Base-by-base conservation (phyloP, 2,888 invertebrate genomes). In the Laspeyria flexula region DNA sequence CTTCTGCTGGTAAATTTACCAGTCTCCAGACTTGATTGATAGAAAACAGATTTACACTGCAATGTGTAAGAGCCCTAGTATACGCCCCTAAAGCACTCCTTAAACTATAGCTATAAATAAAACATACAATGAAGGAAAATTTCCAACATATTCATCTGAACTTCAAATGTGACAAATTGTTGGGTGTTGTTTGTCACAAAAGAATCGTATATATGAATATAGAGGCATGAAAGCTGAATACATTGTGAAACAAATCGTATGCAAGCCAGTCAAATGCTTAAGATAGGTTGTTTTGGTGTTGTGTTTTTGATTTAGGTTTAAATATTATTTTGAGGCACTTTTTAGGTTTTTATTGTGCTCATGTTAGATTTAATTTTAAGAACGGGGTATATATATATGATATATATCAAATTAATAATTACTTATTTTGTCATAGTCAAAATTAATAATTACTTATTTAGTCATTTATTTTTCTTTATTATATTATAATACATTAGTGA, bases 41-140 rank as follows among this genome's bases (percentile, higher is more conserved):
- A 25, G 3, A 25, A 25, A 6, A 25, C 3, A 25, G 9, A 13
- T 31, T 13, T 13, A 6, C 15, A 34, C 7, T 16, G 1, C 3
- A 42, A 23, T n/a, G 1, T 11, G 15, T 13, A 18, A 1, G 5
- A 18, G 13, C 1, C 39, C 27, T 4, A 39, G 6, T 10, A 33
- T 25, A 25, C 25, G 25, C 5, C 45, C 40, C 27, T 46, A 29
- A 11, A 40, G 46, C 10, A 46, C 33, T 41, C 46, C 18, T 12
- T 7, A 9, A 5, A 16, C 3, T 7, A 5, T 13, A n/a, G 12
- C 35, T 40, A 41, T 46, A 29, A 46, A 46, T 46, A 46, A 46
- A 46, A 46, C 40, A 40, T 39, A 11, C 6, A 13, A 34, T 40
- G 11, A 9, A 29, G 18, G 2, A 33, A 34, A 46, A 18, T 41